phyloP scores from a whole-genome alignment of 2,113 vertebrate species.

The Nycticryphes semicollaris region DNA sequence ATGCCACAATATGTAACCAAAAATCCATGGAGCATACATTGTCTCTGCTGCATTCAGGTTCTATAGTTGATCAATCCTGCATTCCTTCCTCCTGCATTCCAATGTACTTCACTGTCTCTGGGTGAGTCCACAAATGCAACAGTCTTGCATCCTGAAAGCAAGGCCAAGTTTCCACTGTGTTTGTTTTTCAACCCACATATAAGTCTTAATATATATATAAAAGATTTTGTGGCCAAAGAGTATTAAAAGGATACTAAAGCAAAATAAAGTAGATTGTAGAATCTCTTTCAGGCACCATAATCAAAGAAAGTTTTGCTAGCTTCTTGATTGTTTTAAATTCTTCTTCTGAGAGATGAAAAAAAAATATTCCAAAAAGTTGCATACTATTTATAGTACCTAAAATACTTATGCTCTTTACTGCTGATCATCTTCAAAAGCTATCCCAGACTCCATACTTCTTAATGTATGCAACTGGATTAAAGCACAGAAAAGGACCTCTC shows the following conservation, averaged over 20 bases:
- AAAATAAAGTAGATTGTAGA: not conserved
- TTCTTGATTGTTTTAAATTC: not conserved
- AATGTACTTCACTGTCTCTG: not conserved
- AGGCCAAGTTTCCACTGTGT: not conserved
- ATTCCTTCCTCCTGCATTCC: too few species aligned
- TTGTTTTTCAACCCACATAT: not conserved
- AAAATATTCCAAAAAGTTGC: fast-evolving
- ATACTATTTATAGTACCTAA: not conserved
- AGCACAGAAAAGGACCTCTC: not conserved
- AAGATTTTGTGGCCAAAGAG: not conserved
- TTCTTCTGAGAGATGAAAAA: not conserved
- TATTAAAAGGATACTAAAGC: not conserved
- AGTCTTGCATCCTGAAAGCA: not conserved
- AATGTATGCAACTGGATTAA: not conserved
- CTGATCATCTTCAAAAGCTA: not conserved
- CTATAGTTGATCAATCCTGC: not conserved
- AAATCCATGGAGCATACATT: not conserved
- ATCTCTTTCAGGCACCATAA: not conserved
- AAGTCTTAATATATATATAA: too few species aligned
- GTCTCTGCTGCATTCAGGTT: not conserved
- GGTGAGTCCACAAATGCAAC: not conserved
- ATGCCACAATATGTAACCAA: not conserved
- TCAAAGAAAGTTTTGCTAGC: not conserved
- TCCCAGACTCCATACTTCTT: not conserved
- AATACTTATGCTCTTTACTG: not conserved